These are phyloP conservation scores for Scleropages formosus DNA, from an alignment of 2,797 vertebrate species.

Conservation along the genomic window DNA sequence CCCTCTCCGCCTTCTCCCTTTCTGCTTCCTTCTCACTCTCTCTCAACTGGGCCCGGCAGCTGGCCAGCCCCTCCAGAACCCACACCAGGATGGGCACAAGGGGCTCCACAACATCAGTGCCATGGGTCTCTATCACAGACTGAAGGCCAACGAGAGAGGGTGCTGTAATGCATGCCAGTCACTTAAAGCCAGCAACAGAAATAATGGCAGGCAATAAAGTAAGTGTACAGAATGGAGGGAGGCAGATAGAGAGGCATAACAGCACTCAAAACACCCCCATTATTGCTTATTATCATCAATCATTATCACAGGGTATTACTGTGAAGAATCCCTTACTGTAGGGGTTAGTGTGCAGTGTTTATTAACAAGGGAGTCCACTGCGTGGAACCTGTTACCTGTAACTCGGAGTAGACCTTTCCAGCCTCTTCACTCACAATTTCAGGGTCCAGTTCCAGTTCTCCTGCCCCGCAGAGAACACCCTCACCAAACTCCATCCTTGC, in stretches of 20 bases:
- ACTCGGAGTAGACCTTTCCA: slow-evolving; percentile 73
- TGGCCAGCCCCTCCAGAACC: slow-evolving; percentile 73
- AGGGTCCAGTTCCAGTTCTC: slow-evolving; percentile 71
- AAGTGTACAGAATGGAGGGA: neutral
- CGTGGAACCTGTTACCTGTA: slow-evolving; percentile 63
- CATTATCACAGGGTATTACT: no score
- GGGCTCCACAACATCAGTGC: slow-evolving; percentile 72
- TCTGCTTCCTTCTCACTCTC: slow-evolving; percentile 67
- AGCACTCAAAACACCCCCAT: no score
- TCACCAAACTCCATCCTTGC: slow-evolving; percentile 68
- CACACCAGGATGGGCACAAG: slow-evolving; percentile 76
- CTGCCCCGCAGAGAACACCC: slow-evolving; percentile 59
- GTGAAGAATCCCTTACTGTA: no score
- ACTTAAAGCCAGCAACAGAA: neutral
- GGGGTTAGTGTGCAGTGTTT: no score
- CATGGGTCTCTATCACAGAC: slow-evolving; percentile 71
- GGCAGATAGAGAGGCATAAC: neutral
- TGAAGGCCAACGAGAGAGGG: slow-evolving; percentile 35
- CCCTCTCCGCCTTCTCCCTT: slow-evolving; percentile 64
- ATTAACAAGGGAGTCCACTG: no score
- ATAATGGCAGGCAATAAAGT: neutral
- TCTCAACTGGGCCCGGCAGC: slow-evolving; percentile 68
- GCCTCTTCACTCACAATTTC: slow-evolving; percentile 77
- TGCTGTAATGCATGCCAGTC: neutral
- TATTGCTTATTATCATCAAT: no score